Percentiles rank a stretch among this genome's conserved stretches.
These are phyloP conservation scores for Branchellion lobata DNA, from an alignment of 2,888 invertebrate genomes.

Conservation along the genomic window DNA sequence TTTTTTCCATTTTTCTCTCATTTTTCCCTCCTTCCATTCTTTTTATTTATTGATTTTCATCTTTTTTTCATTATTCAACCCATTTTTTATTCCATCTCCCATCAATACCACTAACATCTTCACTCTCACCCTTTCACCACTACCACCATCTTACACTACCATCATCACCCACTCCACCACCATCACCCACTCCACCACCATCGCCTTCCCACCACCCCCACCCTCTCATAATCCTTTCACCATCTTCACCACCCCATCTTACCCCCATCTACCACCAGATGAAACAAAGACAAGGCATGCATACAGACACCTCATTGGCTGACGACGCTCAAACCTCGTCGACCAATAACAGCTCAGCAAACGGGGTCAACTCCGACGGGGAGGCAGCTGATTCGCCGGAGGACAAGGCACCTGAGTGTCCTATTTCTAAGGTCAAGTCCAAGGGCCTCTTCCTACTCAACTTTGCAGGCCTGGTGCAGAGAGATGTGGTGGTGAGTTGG, in stretches of 20 bases:
- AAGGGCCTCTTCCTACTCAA: slow-evolving; percentile 12
- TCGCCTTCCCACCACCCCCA: too few species aligned
- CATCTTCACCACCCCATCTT: too few species aligned
- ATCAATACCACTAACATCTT: too few species aligned
- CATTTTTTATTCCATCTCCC: too few species aligned
- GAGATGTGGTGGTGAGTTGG: neutral
- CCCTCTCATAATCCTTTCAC: too few species aligned
- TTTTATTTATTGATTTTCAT: neutral
- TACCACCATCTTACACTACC: too few species aligned
- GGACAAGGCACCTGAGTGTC: neutral
- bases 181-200: too few species aligned
- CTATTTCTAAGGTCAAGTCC: slow-evolving; percentile 16
- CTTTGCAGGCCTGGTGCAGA: slow-evolving; percentile 17
- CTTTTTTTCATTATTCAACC: too few species aligned
- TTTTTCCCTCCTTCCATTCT: neutral
- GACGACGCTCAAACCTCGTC: neutral
- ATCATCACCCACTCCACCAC: too few species aligned
- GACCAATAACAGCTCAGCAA: neutral
- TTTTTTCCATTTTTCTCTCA: neutral
- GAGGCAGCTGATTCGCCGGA: neutral
- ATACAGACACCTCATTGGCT: neutral
- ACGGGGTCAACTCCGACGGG: neutral
- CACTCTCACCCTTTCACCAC: too few species aligned
- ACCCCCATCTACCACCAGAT: too few species aligned
- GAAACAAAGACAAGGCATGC: slow-evolving; percentile 25